These are phyloP conservation scores for Ptychodera flava DNA, from an alignment of 35 echinoderm and acorn worm species.

Conservation along the genomic window DNA sequence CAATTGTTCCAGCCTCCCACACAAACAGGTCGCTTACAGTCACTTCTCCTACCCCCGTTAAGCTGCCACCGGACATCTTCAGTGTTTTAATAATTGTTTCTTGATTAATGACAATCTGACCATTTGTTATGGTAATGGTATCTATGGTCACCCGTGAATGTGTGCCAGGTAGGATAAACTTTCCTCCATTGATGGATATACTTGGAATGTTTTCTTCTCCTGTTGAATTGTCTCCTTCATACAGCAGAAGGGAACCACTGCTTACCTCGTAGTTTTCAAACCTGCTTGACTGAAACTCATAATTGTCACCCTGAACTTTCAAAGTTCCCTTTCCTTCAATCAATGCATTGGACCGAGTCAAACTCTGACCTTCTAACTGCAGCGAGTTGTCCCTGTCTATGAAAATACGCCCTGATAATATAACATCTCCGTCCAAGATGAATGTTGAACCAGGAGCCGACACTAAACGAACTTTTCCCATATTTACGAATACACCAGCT, in stretches of 20 bases:
- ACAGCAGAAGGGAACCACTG: not conserved
- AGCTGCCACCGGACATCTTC: not conserved
- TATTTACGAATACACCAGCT: not conserved
- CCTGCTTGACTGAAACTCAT: not conserved
- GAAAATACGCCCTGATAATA: not conserved
- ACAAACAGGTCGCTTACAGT: not conserved
- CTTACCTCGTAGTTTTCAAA: not conserved
- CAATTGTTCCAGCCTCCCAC: not conserved
- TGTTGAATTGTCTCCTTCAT: no score
- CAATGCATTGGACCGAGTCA: not conserved
- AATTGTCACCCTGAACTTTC: not conserved
- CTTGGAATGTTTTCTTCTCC: no score
- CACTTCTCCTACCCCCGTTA: not conserved
- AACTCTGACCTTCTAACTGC: not conserved
- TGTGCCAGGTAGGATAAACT: not conserved
- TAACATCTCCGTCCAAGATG: not conserved
- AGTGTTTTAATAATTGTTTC: not conserved
- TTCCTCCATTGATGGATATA: not conserved
- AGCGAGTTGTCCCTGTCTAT: not conserved
- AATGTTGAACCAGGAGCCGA: not conserved
- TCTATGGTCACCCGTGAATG: no score
- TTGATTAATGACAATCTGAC: no score
- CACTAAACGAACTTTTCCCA: not conserved
- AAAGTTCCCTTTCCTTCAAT: not conserved
- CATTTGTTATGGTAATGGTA: no score